Percentiles rank a stretch among this genome's conserved stretches.
Evolutionary conservation across 2,797 vertebrate genomes (phyloP).

Genomic region (Scyliorhinus canicula): DNA sequence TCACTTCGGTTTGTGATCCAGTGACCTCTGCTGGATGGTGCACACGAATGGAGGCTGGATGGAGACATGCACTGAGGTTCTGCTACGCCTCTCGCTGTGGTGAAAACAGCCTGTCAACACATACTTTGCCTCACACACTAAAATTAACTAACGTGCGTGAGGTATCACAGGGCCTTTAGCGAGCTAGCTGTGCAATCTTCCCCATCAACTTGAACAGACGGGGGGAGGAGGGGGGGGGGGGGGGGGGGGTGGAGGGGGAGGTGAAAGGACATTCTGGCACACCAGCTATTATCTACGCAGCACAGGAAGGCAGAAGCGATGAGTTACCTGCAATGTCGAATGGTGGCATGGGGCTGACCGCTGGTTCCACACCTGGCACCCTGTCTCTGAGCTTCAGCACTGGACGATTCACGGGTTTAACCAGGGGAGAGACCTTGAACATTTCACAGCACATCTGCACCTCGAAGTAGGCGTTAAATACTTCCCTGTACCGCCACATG

Average conservation of each 20-base stretch:
- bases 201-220: background rate
- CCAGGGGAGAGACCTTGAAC: background rate
- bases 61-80: background rate
- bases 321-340: background rate
- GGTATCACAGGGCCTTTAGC: background rate
- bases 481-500: background rate
- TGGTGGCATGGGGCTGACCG: background rate
- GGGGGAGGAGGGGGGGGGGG: too few species aligned
- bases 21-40: background rate
- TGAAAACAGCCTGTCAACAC: background rate
- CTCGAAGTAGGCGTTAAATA: background rate
- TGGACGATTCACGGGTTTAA: too few species aligned
- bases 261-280: background rate
- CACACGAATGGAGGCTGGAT: background rate
- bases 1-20: background rate
- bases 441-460: constrained; percentile 21
- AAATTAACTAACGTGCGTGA: background rate
- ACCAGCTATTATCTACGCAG: background rate
- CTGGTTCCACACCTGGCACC: background rate
- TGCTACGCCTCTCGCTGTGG: background rate
- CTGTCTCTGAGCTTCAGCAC: background rate
- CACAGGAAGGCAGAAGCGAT: too few species aligned
- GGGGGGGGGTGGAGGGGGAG: too few species aligned
- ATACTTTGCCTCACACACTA: background rate
- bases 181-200: background rate